phyloP scores from a whole-genome alignment of 2,797 vertebrate genomes.

The Lagodon rhomboides region DNA sequence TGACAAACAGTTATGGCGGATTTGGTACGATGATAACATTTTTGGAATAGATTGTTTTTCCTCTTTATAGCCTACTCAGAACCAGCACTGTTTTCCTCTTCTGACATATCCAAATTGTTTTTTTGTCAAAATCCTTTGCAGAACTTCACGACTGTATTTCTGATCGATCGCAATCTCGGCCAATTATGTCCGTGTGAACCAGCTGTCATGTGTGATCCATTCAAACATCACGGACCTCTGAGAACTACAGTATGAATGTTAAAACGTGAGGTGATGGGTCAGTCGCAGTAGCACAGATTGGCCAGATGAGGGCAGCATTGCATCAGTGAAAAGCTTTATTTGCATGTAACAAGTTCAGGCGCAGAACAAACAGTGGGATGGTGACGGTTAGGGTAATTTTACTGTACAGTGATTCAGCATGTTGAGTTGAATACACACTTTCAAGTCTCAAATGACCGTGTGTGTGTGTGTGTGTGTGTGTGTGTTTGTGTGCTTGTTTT shows the following conservation, averaged over 20 bases:
- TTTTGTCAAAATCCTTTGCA: background rate
- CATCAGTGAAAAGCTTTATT: background rate
- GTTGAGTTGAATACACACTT: background rate
- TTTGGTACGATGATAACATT: background rate
- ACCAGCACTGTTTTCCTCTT: background rate
- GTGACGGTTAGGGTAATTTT: background rate
- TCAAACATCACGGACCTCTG: background rate
- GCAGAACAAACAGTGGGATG: background rate
- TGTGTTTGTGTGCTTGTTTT: background rate
- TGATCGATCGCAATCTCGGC: background rate
- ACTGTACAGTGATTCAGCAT: background rate
- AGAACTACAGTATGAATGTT: background rate
- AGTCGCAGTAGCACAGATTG: conserved; percentile 21
- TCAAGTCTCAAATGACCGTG: background rate
- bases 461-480: conserved; percentile 19
- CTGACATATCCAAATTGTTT: background rate
- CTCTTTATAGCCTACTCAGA: background rate
- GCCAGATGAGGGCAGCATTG: conserved; percentile 49
- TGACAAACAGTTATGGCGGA: background rate
- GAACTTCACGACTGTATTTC: background rate
- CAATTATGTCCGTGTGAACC: background rate
- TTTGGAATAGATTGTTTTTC: background rate
- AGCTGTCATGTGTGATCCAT: background rate
- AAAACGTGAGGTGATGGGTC: background rate
- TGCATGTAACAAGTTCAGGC: background rate